A percentile compares a stretch with the other conserved stretches of the same genome.
Conservation (phyloP, 2,888 invertebrate genomes). For the Brachycybe producta region DNA sequence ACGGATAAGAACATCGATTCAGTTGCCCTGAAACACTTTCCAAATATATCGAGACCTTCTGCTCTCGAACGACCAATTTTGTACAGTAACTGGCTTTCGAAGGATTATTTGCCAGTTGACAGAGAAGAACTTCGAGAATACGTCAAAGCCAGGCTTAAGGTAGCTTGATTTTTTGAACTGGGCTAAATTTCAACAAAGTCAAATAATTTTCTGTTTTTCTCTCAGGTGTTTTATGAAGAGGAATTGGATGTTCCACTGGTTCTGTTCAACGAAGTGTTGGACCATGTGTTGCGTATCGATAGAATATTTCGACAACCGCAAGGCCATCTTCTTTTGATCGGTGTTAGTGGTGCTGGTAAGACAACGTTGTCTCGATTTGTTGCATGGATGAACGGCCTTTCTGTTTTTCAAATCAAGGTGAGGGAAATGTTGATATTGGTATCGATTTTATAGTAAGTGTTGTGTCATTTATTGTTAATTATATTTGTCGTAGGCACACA, state of each 20-base stretch:
- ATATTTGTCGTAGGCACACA: slow-evolving; percentile 58
- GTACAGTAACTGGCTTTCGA: slow-evolving; percentile 98
- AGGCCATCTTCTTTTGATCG: slow-evolving; percentile 92
- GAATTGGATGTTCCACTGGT: slow-evolving; percentile 96
- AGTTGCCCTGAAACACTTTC: slow-evolving; percentile 89
- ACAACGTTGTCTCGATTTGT: slow-evolving; percentile 98
- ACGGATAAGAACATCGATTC: slow-evolving; percentile 94
- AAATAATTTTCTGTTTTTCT: slow-evolving; percentile 11
- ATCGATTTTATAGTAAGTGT: background rate
- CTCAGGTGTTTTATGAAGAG: slow-evolving; percentile 91
- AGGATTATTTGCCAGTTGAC: slow-evolving; percentile 93
- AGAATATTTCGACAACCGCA: slow-evolving; percentile 98
- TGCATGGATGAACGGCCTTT: slow-evolving; percentile 99
- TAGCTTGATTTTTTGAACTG: slow-evolving; percentile 29
- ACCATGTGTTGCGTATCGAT: slow-evolving; percentile 96
- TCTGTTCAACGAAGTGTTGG: slow-evolving; percentile 95
- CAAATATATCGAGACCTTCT: slow-evolving; percentile 66
- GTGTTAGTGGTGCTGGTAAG: slow-evolving; percentile 97
- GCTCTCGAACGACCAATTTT: slow-evolving; percentile 87
- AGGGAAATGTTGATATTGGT: background rate
- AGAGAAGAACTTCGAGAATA: slow-evolving; percentile 90
- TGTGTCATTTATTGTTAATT: background rate
- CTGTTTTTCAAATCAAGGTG: slow-evolving; percentile 97
- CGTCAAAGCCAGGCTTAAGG: slow-evolving; percentile 89
- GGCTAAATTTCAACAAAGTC: background rate